Conservation (phyloP, 1,140 invertebrate genomes). For the Wasmannia auropunctata region DNA sequence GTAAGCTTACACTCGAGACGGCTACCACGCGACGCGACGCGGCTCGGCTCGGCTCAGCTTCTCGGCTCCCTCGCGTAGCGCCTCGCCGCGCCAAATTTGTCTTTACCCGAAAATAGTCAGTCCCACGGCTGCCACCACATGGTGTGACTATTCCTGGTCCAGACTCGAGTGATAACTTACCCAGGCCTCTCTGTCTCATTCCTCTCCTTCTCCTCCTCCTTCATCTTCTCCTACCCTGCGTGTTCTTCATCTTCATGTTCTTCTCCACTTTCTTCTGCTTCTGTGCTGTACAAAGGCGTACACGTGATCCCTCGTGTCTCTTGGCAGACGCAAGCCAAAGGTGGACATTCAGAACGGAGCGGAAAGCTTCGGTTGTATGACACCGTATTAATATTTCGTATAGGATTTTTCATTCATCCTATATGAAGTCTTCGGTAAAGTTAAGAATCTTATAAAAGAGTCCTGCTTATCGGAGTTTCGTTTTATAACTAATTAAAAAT, state of each 20-base stretch:
- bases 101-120: slow-evolving; percentile 92
- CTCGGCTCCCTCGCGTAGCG: slow-evolving; percentile 69
- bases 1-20: slow-evolving; percentile 84
- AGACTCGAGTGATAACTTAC: slow-evolving; percentile 76
- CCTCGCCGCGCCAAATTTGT: slow-evolving; percentile 90
- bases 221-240: neutral
- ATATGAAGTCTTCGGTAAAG: neutral
- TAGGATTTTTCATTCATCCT: neutral
- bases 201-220: neutral
- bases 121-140: slow-evolving; percentile 85
- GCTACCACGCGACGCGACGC: slow-evolving; percentile 53
- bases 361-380: neutral
- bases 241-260: slow-evolving; percentile 15
- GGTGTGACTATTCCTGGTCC: slow-evolving; percentile 81
- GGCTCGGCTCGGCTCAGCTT: slow-evolving; percentile 39
- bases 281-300: slow-evolving; percentile 59
- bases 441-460: neutral
- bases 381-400: neutral
- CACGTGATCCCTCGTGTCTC: slow-evolving; percentile 16
- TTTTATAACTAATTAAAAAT: neutral
- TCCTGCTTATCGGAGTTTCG: neutral
- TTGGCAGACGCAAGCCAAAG: slow-evolving; percentile 17
- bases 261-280: slow-evolving; percentile 40
- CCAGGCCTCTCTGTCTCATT: slow-evolving; percentile 68
- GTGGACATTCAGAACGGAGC: neutral